Evolutionary conservation across 2,888 invertebrate species (phyloP).

Genomic region (Eristalinus sepulchralis): DNA sequence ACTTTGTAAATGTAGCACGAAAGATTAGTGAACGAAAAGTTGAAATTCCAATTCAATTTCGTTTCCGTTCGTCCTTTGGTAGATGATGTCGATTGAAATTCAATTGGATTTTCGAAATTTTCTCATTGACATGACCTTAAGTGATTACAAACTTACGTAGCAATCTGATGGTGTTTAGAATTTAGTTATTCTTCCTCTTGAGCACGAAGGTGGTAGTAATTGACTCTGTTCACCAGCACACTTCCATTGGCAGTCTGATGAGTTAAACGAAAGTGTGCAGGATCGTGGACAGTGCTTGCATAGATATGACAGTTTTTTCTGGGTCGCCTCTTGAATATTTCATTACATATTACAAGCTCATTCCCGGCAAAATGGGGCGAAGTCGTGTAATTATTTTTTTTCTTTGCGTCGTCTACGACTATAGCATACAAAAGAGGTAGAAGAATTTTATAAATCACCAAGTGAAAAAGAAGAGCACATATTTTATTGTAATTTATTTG

Average conservation of each 20-base stretch:
- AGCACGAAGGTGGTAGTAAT: not conserved
- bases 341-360: not conserved
- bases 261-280: not conserved
- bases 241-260: not conserved
- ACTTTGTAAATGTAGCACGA: not conserved
- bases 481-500: too few relatives aligned
- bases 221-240: not conserved
- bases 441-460: slow-evolving; percentile 24
- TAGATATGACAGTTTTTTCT: not conserved
- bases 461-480: too few relatives aligned
- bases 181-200: not conserved
- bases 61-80: not conserved
- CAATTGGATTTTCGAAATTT: not conserved
- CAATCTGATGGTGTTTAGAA: not conserved
- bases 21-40: not conserved
- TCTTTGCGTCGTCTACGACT: slow-evolving; percentile 2
- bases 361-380: not conserved
- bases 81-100: not conserved
- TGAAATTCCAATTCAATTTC: not conserved
- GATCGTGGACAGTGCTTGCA: not conserved
- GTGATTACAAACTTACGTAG: not conserved
- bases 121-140: not conserved
- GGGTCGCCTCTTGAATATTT: not conserved
- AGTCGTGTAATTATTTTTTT: slow-evolving; percentile 30
- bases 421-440: slow-evolving; percentile 19